Evolutionary conservation across 2,113 vertebrate species (phyloP), one percentile per base, ranked within the genome.

Genomic region (Oreotragus oreotragus): DNA sequence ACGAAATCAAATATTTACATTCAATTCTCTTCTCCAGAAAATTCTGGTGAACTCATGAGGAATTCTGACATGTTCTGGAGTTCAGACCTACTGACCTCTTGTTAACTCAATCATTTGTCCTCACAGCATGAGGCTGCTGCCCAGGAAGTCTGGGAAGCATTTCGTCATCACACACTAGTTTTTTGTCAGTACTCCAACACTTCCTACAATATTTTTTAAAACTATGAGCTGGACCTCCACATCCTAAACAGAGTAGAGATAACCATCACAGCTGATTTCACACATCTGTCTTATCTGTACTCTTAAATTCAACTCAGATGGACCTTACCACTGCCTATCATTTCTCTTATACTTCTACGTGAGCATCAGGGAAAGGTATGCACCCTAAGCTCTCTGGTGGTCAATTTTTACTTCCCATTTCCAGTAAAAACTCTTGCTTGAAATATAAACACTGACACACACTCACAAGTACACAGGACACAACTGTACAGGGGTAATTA

Each of bases 21-120:
- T 92, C 6, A 97, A 28, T 33, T 81, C 5, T 84, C 21, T 58
- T 94, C 25, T 91, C 7, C 33, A 95, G 39, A 10, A 97, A 84
- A 77, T 33, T 45, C 80, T 33, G 16, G 43, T 7, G 7, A 88
- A 36, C 0, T 62, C 53, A 51, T n/a, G 5, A 84, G 23, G 33
- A 95, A 91, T 77, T 76, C 81, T 92, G 16, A 23, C 10, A 19
- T 36, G 10, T 19, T 57, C 5, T 17, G 27, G 9, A 60, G n/a
- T 58, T 79, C 21, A 53, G 2, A 87, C 15, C 33, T 88, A 25
- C 27, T 70, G n/a, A 28, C 5, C 7, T 33, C 15, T 85, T 81
- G 15, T 45, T 95, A 36, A 57, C 7, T 43, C 7, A 1, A 1
- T 53, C 25, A 76, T 36, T 13, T 84, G 12, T 66, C 19, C 27